Percentiles rank a stretch among this genome's conserved stretches.
These are phyloP conservation scores for Leptothorax acervorum DNA, from an alignment of 2,888 invertebrate genomes.

Conservation along the genomic window DNA sequence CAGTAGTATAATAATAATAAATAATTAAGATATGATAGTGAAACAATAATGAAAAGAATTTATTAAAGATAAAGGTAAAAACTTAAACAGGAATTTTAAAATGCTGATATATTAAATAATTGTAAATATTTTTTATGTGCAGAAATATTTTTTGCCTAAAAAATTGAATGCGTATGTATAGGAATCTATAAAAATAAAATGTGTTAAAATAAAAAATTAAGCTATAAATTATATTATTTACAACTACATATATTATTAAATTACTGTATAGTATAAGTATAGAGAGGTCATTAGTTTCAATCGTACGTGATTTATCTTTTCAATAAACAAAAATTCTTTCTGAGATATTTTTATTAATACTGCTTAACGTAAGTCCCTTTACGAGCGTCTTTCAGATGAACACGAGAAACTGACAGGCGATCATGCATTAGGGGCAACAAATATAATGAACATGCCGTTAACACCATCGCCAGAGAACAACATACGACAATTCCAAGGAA, in stretches of 20 bases:
- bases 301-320: neutral
- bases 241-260: neutral
- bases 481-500: conserved; percentile 12
- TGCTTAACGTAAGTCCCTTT: neutral
- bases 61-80: neutral
- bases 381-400: conserved; percentile 30
- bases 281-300: neutral
- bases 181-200: neutral
- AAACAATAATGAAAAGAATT: neutral
- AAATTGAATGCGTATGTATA: neutral
- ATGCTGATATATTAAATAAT: neutral
- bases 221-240: neutral
- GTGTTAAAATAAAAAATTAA: neutral
- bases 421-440: conserved; percentile 1
- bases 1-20: neutral
- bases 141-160: neutral
- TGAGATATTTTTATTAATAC: neutral
- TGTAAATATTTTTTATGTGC: neutral
- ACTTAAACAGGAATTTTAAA: neutral
- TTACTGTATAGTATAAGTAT: neutral
- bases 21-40: neutral
- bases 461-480: neutral
- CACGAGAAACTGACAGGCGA: neutral
- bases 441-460: neutral
- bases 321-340: neutral